phyloP scores from a whole-genome alignment of 1,140 invertebrate species.

The Riptortus pedestris region DNA sequence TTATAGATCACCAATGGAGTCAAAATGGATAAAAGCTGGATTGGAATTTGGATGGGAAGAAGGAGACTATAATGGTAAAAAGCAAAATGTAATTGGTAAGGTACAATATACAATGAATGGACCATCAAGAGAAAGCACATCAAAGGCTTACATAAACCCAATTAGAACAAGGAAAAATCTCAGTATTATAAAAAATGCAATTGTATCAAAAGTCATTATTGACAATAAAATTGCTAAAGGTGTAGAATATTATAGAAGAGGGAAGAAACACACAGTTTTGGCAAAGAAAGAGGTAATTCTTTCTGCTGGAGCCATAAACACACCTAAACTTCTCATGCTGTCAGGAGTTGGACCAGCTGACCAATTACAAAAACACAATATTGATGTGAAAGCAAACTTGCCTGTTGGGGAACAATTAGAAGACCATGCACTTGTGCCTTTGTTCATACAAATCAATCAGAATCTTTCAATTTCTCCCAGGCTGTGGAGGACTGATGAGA shows the following conservation, averaged over 20 bases:
- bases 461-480: slow-evolving; percentile 35
- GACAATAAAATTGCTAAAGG: slow-evolving; percentile 60
- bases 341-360: slow-evolving; percentile 56
- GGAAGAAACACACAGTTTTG: slow-evolving; percentile 50
- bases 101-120: too few relatives aligned
- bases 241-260: slow-evolving; percentile 62
- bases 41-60: slow-evolving; percentile 63
- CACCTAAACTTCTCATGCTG: slow-evolving; percentile 62
- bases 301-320: slow-evolving; percentile 62
- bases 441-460: slow-evolving; percentile 26
- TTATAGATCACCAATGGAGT: slow-evolving; percentile 63
- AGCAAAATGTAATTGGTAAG: too few relatives aligned
- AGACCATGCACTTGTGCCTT: slow-evolving; percentile 40
- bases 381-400: slow-evolving; percentile 42
- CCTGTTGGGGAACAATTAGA: slow-evolving; percentile 47
- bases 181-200: too few relatives aligned
- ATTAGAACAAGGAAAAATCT: too few relatives aligned
- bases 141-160: too few relatives aligned
- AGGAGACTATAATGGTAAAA: slow-evolving; percentile 68
- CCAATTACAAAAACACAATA: slow-evolving; percentile 42
- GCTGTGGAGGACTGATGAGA: slow-evolving; percentile 34
- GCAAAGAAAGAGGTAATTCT: slow-evolving; percentile 68
- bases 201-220: too few relatives aligned
- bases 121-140: too few relatives aligned
- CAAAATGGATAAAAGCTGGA: slow-evolving; percentile 71